These are phyloP conservation scores for Podocnemis expansa DNA, from an alignment of 2,113 vertebrate genomes.

Conservation along the genomic window DNA sequence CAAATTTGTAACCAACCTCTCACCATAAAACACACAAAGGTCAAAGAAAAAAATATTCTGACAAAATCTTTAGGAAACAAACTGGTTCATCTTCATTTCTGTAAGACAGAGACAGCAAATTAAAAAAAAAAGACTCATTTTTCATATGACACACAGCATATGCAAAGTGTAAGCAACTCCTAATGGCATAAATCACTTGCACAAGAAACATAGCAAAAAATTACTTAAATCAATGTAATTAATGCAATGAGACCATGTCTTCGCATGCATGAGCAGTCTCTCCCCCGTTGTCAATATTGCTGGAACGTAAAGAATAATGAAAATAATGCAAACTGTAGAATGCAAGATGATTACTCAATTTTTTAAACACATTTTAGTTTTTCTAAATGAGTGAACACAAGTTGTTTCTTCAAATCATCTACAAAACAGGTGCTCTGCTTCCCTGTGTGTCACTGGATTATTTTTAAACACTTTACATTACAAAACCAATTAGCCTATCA, in stretches of 20 bases:
- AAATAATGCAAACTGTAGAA: conserved; percentile 6
- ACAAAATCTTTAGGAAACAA: not conserved
- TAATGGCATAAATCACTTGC: conserved; percentile 37
- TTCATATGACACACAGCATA: too few relatives aligned
- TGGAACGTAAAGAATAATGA: conserved; percentile 20
- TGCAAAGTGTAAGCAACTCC: conserved; percentile 33
- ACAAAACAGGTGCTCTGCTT: not conserved
- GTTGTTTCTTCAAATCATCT: not conserved
- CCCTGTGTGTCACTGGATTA: not conserved
- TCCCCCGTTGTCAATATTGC: not conserved
- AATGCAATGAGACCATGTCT: not conserved
- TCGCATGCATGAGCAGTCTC: not conserved
- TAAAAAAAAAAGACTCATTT: too few relatives aligned
- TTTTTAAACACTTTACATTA: not conserved
- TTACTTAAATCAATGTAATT: not conserved
- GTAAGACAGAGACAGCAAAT: not conserved
- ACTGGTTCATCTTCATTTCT: not conserved
- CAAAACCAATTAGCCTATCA: not conserved
- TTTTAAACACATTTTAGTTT: conserved; percentile 5
- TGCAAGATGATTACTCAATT: not conserved
- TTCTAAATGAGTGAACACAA: not conserved
- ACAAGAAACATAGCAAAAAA: not conserved
- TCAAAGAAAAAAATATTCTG: not conserved
- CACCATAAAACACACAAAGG: not conserved
- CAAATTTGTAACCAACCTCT: not conserved